phyloP scores from a whole-genome alignment of 1,140 invertebrate genomes.

The Globodera rostochiensis region DNA sequence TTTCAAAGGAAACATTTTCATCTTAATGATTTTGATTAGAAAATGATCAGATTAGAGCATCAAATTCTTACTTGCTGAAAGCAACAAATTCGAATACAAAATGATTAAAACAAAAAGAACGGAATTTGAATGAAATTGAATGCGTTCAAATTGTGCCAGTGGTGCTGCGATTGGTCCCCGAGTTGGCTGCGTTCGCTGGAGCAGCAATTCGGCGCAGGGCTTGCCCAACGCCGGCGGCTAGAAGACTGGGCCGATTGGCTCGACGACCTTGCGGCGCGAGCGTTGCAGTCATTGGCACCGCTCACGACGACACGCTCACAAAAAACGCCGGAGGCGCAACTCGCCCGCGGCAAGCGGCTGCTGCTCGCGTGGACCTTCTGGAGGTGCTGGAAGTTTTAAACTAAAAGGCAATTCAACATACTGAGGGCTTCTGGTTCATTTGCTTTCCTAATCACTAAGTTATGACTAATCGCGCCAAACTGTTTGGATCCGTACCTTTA shows the following conservation, averaged over 20 bases:
- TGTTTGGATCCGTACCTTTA: too few relatives aligned
- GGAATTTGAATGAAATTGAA: conserved; percentile 55
- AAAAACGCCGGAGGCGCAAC: conserved; percentile 69
- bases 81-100: too few relatives aligned
- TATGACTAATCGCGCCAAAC: too few relatives aligned
- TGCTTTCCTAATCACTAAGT: too few relatives aligned
- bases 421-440: too few relatives aligned
- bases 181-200: conserved; percentile 65
- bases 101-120: background rate
- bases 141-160: conserved; percentile 45
- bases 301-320: conserved; percentile 30
- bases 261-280: conserved; percentile 83
- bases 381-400: conserved; percentile 71
- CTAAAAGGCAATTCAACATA: background rate
- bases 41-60: too few relatives aligned
- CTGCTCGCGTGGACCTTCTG: conserved; percentile 99
- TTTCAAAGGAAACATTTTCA: too few relatives aligned
- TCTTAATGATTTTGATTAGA: too few relatives aligned
- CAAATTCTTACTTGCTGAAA: too few relatives aligned
- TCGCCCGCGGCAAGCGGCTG: conserved; percentile 76
- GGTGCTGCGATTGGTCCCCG: conserved; percentile 83
- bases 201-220: conserved; percentile 65
- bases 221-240: conserved; percentile 87
- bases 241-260: conserved; percentile 97
- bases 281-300: conserved; percentile 79